Evolutionary conservation across 2,113 vertebrate species (phyloP).

Genomic region (Ondatra zibethicus): DNA sequence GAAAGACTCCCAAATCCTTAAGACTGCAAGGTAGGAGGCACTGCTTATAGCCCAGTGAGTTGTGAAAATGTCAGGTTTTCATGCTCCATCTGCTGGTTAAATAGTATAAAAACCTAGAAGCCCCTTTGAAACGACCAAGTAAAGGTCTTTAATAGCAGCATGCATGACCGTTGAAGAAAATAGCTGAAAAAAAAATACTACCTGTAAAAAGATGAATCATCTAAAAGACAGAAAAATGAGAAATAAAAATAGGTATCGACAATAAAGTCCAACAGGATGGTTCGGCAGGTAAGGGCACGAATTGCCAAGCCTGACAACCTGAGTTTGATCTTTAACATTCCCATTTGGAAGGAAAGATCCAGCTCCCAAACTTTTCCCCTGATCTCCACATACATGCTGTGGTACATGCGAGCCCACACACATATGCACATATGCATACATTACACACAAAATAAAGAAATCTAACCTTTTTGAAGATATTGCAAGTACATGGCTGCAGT

Average conservation of each 20-base stretch:
- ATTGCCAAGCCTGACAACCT: neutral
- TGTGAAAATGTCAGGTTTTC: conserved; percentile 63
- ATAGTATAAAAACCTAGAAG: conserved; percentile 43
- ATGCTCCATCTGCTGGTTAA: conserved; percentile 76
- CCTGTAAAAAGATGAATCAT: neutral
- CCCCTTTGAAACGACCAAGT: conserved; percentile 3
- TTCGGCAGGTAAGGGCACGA: neutral
- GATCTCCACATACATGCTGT: no score
- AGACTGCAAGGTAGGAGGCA: neutral
- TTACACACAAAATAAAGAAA: neutral
- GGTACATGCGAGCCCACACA: neutral
- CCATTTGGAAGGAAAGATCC: neutral
- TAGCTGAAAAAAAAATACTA: neutral
- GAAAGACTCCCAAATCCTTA: neutral
- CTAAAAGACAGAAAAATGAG: neutral
- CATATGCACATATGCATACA: neutral
- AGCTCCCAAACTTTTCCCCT: neutral
- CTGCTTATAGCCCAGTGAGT: neutral
- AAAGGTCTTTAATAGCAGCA: neutral
- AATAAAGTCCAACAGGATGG: neutral
- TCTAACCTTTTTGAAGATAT: neutral
- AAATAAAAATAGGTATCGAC: conserved; percentile 25
- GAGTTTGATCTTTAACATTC: neutral
- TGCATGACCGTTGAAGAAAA: neutral
- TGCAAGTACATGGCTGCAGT: neutral